phyloP scores from a whole-genome alignment of 2,113 vertebrate genomes.

The Cebidichthys violaceus region DNA sequence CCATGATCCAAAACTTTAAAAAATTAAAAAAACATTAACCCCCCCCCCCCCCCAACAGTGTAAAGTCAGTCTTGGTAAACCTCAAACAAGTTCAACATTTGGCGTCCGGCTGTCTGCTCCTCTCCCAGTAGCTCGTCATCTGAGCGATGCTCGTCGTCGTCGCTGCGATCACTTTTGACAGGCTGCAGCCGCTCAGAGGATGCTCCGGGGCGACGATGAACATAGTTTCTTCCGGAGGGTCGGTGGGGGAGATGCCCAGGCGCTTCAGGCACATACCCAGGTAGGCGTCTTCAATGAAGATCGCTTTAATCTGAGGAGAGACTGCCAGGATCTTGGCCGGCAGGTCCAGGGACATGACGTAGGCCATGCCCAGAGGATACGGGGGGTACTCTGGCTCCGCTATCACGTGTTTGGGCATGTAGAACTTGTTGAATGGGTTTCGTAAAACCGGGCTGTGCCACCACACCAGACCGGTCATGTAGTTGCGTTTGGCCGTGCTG shows the following conservation, averaged over 20 bases:
- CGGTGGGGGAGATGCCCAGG: conserved; percentile 66
- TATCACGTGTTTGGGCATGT: conserved; percentile 88
- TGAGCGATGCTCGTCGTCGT: conserved; percentile 36
- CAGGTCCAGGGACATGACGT: conserved; percentile 92
- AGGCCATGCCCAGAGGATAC: conserved; percentile 94
- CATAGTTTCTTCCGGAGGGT: not conserved
- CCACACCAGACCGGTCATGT: conserved; percentile 93
- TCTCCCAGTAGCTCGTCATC: conserved; percentile 63
- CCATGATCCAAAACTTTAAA: too few species aligned
- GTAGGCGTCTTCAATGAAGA: conserved; percentile 91
- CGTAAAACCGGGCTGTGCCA: conserved; percentile 89
- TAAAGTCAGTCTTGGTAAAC: too few species aligned
- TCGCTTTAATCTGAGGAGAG: conserved; percentile 87
- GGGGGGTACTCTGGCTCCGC: conserved; percentile 89
- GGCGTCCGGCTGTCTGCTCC: conserved; percentile 15
- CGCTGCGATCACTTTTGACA: conserved; percentile 64
- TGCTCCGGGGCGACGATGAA: conserved; percentile 52
- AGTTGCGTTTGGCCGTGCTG: conserved; percentile 83
- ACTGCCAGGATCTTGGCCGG: conserved; percentile 88
- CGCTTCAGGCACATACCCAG: conserved; percentile 78
- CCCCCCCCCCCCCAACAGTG: too few species aligned
- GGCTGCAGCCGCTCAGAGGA: conserved; percentile 65
- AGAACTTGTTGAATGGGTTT: conserved; percentile 89
- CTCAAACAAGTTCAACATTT: conserved; percentile 20
- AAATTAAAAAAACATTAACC: too few species aligned